Evolutionary conservation across 2,113 vertebrate species (phyloP), one percentile per base, ranked within the genome.

Genomic region (Thalassoma bifasciatum): DNA sequence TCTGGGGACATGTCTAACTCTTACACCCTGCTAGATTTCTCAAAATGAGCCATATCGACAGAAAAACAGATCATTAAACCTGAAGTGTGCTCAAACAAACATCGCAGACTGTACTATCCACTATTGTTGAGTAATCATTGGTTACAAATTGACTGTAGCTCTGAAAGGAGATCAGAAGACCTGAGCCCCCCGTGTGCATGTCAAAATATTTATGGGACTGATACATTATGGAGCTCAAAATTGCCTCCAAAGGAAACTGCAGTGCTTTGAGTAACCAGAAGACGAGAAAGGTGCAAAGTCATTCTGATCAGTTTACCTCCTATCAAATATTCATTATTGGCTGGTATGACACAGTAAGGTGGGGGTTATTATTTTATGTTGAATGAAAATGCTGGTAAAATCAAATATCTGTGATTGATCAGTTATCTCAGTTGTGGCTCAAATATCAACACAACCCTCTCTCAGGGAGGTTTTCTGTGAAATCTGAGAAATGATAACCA

Each of bases 1-100:
- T 62, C 71, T 2, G 24, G 82, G 44, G 78, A 78, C 38, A 56
- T 22, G 40, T 61, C 62, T 46, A 2, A 34, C 64, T 23, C 57
- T 24, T 72, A 23, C 23, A 52, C 9, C 9, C 1, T 0, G 22
- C 37, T 68, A 38, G 38, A 66, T 47, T 61, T 57, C 24, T 23
- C 58, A 57, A 8, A 42, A 61, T 14, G 4, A 30, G 23, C 24
- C 57, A 56, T 52, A 59, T 3, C 9, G 21, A 19, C 2, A n/a
- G 14, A 49, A 30, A 42, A 62, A 30, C 30, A 30, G 30, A 30
- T 30, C 30, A 51, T 70, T 52, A 44, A 58, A 19, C 14, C 2
- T 12, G 26, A 63, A 50, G 12, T 14, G 22, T 50, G 47, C 40
- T 12, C 10, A 70, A 26, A 13, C 10, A 17, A 37, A 62, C 47